Evolutionary conservation across 2,113 vertebrate genomes (phyloP).

Genomic region (Vulpes lagopus): DNA sequence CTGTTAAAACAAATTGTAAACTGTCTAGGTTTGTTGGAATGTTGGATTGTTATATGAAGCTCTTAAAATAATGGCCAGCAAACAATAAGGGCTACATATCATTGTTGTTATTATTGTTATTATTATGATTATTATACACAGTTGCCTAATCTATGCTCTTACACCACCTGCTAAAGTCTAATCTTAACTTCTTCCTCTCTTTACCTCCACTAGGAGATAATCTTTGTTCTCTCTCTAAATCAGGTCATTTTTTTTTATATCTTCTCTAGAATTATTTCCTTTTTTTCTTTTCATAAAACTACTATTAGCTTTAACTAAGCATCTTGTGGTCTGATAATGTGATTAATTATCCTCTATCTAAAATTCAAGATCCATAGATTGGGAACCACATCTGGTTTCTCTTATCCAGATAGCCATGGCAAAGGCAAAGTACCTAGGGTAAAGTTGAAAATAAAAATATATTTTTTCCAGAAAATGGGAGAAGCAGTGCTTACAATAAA

Average conservation of each 20-base stretch:
- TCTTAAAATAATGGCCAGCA: neutral
- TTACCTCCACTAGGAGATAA: neutral
- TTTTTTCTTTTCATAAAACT: neutral
- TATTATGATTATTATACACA: neutral
- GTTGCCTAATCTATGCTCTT: neutral
- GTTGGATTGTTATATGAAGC: neutral
- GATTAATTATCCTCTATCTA: neutral
- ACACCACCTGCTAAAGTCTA: neutral
- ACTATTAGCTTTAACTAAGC: neutral
- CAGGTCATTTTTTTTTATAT: neutral
- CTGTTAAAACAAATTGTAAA: neutral
- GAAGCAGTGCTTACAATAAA: neutral
- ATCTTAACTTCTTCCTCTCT: neutral
- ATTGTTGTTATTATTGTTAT: neutral
- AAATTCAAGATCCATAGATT: neutral
- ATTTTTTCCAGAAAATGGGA: neutral
- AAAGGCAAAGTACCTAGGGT: neutral
- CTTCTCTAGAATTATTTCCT: neutral
- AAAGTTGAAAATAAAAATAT: neutral
- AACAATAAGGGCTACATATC: neutral
- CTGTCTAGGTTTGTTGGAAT: neutral
- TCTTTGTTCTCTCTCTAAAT: neutral
- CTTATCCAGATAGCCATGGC: neutral
- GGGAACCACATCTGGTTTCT: neutral
- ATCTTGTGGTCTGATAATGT: neutral